Percentiles rank a stretch among this genome's conserved stretches.
These are phyloP conservation scores for Pelagia noctiluca DNA, from an alignment of 30 jellyfish, hydroid and myxozoan genomes.

Conservation along the genomic window DNA sequence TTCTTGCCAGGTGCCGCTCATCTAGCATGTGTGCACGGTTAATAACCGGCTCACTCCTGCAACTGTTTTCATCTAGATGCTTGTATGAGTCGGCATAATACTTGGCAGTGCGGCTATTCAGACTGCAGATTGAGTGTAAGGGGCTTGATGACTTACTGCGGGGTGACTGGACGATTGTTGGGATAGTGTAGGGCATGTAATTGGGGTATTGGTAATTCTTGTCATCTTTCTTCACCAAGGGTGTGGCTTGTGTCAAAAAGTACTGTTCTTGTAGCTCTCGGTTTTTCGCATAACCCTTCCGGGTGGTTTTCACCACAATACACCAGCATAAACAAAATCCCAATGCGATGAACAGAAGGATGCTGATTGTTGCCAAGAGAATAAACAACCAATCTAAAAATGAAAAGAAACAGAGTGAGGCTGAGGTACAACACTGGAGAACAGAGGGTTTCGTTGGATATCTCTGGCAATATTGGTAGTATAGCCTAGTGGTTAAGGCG, in stretches of 20 bases:
- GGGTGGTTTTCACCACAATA: slow-evolving; percentile 10
- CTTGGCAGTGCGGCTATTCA: slow-evolving; percentile 9
- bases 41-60: slow-evolving; percentile 51
- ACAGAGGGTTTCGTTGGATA: no score
- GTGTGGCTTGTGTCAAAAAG: slow-evolving; percentile 32
- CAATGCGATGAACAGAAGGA: slow-evolving; percentile 32
- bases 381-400: slow-evolving; percentile 70
- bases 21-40: slow-evolving; percentile 52
- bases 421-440: no score
- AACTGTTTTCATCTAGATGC: slow-evolving; percentile 30
- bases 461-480: no score
- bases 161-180: slow-evolving; percentile 54
- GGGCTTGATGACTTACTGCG: background rate
- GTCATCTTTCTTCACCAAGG: background rate
- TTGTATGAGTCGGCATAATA: slow-evolving; percentile 20
- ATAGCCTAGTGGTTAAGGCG: no score
- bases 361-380: slow-evolving; percentile 51
- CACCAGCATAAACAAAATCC: slow-evolving; percentile 50
- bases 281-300: background rate
- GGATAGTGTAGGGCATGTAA: slow-evolving; percentile 72
- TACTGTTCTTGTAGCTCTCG: slow-evolving; percentile 40
- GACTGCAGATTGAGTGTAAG: background rate
- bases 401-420: no score
- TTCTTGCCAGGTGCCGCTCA: slow-evolving; percentile 52
- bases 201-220: slow-evolving; percentile 13